Evolutionary conservation across 2,113 vertebrate genomes (phyloP), one percentile per base, ranked within the genome.

Genomic region (Epinephelus cyanopodus): DNA sequence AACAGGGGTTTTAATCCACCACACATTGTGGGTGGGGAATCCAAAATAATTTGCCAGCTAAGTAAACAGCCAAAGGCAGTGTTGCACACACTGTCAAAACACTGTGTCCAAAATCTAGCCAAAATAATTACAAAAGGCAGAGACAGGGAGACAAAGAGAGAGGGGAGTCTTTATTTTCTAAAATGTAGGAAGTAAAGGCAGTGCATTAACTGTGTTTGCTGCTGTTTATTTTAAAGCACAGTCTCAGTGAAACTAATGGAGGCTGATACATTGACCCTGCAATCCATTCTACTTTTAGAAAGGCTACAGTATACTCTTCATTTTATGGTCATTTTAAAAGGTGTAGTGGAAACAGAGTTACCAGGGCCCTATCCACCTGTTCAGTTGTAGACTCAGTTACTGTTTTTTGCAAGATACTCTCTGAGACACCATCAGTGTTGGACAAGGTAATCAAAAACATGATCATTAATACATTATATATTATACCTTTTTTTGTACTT

Each of bases 41-140:
- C 62, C 72, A 80, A 82, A 90, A 84, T 79, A 58, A 87, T 79
- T 68, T 74, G 58, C 79, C 76, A 88, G 79, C 25, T 56, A 76
- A 73, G 65, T 70, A 83, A 91, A 90, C 77, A 86, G 84, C 84
- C 86, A 89, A 85, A 71, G 77, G 77, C 84, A 39, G 69, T 25
- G 42, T 39, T 64, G 27, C 21, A 57, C 25, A 48, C 27, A 6
- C 61, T 63, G 79, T 82, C 86, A 87, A 87, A 86, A 65, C 67
- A 85, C 12, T 47, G 57, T 81, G 81, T 85, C 74, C 58, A 70
- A 75, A 80, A 80, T 83, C 56, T 47, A 5, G 60, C 83, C 70
- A 79, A 83, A 82, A 81, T 80, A 63, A 81, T 77, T 72, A 73
- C 60, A 84, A 85, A 74, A 54, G 45, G 17, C 62, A 66, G 1